Percentiles rank a stretch among this genome's conserved stretches.
These are phyloP conservation scores for Tor tambroides DNA, from an alignment of 2,113 vertebrate species.

Conservation along the genomic window DNA sequence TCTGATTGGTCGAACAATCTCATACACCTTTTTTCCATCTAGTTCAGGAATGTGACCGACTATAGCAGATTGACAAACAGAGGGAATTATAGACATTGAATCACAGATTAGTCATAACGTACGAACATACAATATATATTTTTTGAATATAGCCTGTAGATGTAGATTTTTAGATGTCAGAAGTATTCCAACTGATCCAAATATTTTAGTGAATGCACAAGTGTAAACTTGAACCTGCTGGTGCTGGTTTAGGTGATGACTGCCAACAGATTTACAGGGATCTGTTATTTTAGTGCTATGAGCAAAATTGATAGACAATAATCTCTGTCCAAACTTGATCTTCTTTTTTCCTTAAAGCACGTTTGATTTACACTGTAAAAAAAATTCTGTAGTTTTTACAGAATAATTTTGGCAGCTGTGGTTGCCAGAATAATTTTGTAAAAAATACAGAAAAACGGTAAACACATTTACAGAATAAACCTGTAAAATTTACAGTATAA, in stretches of 20 bases:
- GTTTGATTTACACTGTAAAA: no score
- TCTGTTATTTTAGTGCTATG: background rate
- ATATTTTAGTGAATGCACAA: slow-evolving; percentile 3
- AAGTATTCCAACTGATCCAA: background rate
- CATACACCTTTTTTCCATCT: slow-evolving; percentile 63
- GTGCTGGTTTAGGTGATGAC: background rate
- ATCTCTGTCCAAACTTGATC: background rate
- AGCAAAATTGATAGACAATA: background rate
- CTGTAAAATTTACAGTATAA: no score
- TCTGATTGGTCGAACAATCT: slow-evolving; percentile 73
- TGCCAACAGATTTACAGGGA: background rate
- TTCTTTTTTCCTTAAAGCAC: background rate
- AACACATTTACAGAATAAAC: no score
- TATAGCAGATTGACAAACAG: slow-evolving; percentile 54
- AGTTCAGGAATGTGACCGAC: slow-evolving; percentile 57
- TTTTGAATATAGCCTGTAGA: background rate
- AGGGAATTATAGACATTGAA: background rate
- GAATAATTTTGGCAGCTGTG: no score
- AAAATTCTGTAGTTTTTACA: no score
- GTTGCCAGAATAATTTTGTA: no score
- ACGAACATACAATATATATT: background rate
- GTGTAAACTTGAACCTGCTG: background rate
- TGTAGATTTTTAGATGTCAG: background rate
- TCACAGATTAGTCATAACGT: background rate
- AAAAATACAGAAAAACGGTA: no score